Evolutionary conservation across 2,797 vertebrate species (phyloP), one percentile per base, ranked within the genome.

Genomic region (Spinus pinus): DNA sequence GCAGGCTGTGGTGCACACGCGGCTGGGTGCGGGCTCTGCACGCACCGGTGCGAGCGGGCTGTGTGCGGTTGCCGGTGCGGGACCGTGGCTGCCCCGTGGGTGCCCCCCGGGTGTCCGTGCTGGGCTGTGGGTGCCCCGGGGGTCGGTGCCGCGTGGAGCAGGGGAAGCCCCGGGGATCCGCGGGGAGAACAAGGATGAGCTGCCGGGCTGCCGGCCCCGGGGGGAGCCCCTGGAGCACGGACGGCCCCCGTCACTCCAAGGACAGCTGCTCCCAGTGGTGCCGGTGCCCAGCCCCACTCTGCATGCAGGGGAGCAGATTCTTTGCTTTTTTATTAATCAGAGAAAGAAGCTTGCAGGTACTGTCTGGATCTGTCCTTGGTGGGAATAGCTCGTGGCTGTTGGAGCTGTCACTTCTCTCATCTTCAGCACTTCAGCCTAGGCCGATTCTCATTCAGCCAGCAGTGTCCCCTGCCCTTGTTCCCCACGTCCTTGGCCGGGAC

Each of bases 211-310:
- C 57, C 11, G 23, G 33, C 6, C 23, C 54, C 11, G 11, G 14
- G 21, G 67, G 22, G 4, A 21, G 41, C 41, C 41, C 41, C 41
- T 41, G 41, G 41, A 41, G 53, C 69, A 2, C 3, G 6, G 47
- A 5, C 1, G 4, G 12, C 27, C 23, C 10, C 10, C 0, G 1
- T 1, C 17, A 2, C 49, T 4, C 24, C 17, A 3, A 4, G 30
- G 33, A 14, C 24, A 22, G 73, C 31, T 6, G 42, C 37, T n/a
- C 10, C 7, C 37, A 0, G 15, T 3, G 65, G 22, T 20, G 22
- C 1, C 3, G 12, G 30, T 9, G 78, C 70, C 2, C 18, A 1
- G 66, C 62, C 24, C 41, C 2, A 2, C 7, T 2, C 3, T 2
- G 75, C 25, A 31, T 7, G 10, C 2, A 1, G 39, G 10, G 25